Evolutionary conservation across 2,797 vertebrate genomes (phyloP).

Genomic region (Stomatorhinus walkeri): DNA sequence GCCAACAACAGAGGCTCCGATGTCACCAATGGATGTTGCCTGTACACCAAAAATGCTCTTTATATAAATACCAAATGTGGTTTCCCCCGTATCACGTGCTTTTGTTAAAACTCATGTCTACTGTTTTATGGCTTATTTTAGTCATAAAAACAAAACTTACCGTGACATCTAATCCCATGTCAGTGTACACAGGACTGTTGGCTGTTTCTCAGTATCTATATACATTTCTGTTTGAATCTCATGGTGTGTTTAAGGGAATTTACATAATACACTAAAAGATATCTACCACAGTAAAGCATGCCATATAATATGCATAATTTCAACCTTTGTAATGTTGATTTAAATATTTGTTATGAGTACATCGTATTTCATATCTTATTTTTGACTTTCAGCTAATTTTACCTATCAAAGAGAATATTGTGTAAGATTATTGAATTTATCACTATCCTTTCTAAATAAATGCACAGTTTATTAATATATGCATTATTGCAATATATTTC

Average conservation of each 20-base stretch:
- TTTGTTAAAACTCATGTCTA: not conserved
- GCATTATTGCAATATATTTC: not conserved
- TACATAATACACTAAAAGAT: not conserved
- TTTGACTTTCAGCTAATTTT: not conserved
- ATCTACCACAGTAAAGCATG: not conserved
- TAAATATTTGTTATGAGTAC: not conserved
- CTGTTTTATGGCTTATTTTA: not conserved
- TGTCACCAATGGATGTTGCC: conserved; percentile 43
- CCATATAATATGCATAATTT: not conserved
- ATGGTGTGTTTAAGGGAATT: not conserved
- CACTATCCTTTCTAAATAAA: not conserved
- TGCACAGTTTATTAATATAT: not conserved
- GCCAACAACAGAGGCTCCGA: conserved; percentile 16
- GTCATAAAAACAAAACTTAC: not conserved
- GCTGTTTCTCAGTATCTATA: not conserved
- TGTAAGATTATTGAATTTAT: not conserved
- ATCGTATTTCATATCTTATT: not conserved
- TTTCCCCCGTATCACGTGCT: not conserved
- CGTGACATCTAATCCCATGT: not conserved
- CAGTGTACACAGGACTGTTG: not conserved
- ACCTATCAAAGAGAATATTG: not conserved
- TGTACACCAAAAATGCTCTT: conserved; percentile 50
- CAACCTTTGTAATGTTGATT: not conserved
- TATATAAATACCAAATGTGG: not conserved
- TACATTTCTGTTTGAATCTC: not conserved